Conservation (phyloP, 1,140 invertebrate genomes). For the Drosophila biarmipes region DNA sequence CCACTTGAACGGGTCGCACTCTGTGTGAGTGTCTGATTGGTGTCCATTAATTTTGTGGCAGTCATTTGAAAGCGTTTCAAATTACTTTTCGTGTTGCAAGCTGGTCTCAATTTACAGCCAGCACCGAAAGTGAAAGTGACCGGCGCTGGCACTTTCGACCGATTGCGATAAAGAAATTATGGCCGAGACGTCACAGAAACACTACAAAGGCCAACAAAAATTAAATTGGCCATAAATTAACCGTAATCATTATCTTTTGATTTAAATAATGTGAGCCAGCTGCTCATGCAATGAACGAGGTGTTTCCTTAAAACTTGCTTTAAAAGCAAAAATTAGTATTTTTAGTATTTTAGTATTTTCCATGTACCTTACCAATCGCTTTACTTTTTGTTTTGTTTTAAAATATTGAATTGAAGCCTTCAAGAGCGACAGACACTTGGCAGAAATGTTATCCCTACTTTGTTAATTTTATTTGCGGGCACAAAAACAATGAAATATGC, state of each 20-base stretch:
- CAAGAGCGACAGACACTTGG: background rate
- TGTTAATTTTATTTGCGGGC: conserved; percentile 19
- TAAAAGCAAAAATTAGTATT: too few species aligned
- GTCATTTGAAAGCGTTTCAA: conserved; percentile 76
- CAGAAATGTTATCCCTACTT: conserved; percentile 17
- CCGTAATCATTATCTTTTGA: conserved; percentile 18
- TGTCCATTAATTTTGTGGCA: conserved; percentile 69
- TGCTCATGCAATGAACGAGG: background rate
- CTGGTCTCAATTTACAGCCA: conserved; percentile 24
- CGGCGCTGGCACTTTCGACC: conserved; percentile 55
- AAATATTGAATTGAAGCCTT: conserved; percentile 4
- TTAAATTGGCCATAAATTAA: conserved; percentile 23
- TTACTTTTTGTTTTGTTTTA: background rate
- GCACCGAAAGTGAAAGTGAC: conserved; percentile 64
- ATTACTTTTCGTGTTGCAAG: conserved; percentile 74
- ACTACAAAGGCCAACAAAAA: conserved; percentile 6
- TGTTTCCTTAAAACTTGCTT: background rate
- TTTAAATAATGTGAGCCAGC: conserved; percentile 1
- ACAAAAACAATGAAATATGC: conserved; percentile 53
- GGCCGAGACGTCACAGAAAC: conserved; percentile 6
- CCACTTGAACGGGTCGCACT: conserved; percentile 61
- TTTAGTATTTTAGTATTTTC: too few species aligned
- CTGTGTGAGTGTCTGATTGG: conserved; percentile 57
- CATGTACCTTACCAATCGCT: too few species aligned
- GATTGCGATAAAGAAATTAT: conserved; percentile 49